Evolutionary conservation across 2,113 vertebrate species (phyloP), one percentile per base, ranked within the genome.

Genomic region (Amia ocellicauda): DNA sequence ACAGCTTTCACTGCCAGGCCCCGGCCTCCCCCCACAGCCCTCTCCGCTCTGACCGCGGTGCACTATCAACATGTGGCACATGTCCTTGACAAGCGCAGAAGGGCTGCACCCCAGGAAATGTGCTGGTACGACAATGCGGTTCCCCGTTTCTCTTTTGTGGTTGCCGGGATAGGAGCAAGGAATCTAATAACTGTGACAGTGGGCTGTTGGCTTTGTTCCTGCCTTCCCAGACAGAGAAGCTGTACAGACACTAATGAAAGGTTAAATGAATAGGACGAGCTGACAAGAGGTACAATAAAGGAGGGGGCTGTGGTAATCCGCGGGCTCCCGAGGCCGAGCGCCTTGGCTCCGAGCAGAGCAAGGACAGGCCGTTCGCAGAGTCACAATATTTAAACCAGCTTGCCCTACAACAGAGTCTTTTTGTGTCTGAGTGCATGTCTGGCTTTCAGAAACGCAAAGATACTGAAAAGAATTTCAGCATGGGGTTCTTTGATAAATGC

Each of bases 121-220:
- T 85, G 85, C 79, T 81, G 66, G 75, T 78, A 82, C 77, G 79
- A 91, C 91, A 90, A 89, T 86, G 85, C 83, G 76, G 74, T 80
- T 80, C 83, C 84, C 89, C 79, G 82, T 62, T 56, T 75, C 83
- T 88, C 78, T 84, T 95, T 90, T 89, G 85, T 87, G 92, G 95
- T 97, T 98, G 95, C 95, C 84, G 85, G 91, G 95, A 89, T 94
- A 91, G 92, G 87, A 91, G 89, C 2, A 83, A 93, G 92, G 94
- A 98, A 98, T 98, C 94, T 96, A 98, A 98, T 98, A 98, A 98
- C 89, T 95, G 93, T 96, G 93, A 95, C 94, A 94, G 93, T 93
- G 91, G 90, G 91, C 89, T 91, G 93, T 93, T 94, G 85, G 91
- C 89, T 86, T 91, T 92, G 89, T 88, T 91, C 91, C 90, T 88